A percentile compares a stretch with the other conserved stretches of the same genome.
Evolutionary conservation across 2,113 vertebrate species (phyloP).

Genomic region (Lanius ludovicianus): DNA sequence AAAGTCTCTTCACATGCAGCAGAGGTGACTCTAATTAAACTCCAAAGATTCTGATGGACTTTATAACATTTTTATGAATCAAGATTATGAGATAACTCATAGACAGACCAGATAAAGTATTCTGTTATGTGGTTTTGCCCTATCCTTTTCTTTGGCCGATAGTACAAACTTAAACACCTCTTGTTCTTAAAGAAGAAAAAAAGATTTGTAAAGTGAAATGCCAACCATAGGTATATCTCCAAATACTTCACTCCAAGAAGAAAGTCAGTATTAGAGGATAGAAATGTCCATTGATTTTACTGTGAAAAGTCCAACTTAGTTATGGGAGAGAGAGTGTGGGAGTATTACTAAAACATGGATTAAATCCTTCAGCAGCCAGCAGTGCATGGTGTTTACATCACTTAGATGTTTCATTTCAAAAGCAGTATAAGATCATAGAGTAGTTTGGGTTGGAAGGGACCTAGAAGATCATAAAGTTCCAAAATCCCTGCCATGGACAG

Average conservation of each 20-base stretch:
- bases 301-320: neutral
- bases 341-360: neutral
- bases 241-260: neutral
- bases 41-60: neutral
- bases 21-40: neutral
- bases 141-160: neutral
- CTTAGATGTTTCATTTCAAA: neutral
- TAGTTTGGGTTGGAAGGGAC: neutral
- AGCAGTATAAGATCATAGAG: neutral
- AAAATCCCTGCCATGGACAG: neutral
- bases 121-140: neutral
- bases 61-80: neutral
- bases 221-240: neutral
- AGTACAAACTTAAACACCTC: neutral
- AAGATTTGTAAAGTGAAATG: neutral
- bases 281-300: constrained; percentile 5
- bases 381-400: neutral
- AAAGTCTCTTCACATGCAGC: neutral
- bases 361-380: neutral
- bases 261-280: neutral
- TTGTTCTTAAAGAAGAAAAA: neutral
- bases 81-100: neutral
- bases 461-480: neutral
- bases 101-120: neutral
- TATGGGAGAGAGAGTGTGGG: neutral